Conservation (phyloP, 2,888 invertebrate species). For the Platycnemis pennipes region DNA sequence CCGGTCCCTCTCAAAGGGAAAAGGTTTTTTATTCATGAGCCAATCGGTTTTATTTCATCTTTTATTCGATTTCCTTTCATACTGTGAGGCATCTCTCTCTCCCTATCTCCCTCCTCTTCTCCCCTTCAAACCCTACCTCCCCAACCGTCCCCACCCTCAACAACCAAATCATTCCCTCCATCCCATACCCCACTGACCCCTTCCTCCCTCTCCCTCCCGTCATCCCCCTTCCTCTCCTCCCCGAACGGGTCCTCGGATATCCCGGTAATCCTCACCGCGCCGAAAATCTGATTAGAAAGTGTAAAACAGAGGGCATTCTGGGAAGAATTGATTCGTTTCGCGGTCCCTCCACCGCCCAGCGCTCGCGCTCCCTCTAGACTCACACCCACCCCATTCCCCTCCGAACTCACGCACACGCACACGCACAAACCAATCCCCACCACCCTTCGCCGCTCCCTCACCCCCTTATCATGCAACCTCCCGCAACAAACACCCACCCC, state of each 20-base stretch:
- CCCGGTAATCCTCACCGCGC: conserved; percentile 65
- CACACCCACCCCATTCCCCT: not conserved
- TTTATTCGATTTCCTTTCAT: conserved; percentile 54
- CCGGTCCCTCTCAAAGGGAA: conserved; percentile 29
- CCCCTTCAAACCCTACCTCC: not conserved
- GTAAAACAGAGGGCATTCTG: conserved; percentile 68
- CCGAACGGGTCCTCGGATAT: not conserved
- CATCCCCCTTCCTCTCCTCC: not conserved
- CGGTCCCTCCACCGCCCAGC: not conserved
- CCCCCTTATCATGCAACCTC: not conserved
- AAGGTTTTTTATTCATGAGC: conserved; percentile 13
- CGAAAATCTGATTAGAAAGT: conserved; percentile 68
- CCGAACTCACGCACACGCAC: not conserved
- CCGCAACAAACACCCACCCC: not conserved
- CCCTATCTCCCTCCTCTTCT: not conserved
- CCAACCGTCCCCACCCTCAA: not conserved
- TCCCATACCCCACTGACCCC: not conserved
- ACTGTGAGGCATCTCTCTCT: not conserved
- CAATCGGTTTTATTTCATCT: conserved; percentile 50
- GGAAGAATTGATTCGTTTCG: conserved; percentile 64
- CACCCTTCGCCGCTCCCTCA: not conserved
- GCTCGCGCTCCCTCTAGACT: not conserved
- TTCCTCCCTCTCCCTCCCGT: not conserved
- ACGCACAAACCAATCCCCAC: not conserved
- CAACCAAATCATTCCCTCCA: not conserved